Evolutionary conservation across 2,888 invertebrate species (phyloP).

Genomic region (Cinara cedri): DNA sequence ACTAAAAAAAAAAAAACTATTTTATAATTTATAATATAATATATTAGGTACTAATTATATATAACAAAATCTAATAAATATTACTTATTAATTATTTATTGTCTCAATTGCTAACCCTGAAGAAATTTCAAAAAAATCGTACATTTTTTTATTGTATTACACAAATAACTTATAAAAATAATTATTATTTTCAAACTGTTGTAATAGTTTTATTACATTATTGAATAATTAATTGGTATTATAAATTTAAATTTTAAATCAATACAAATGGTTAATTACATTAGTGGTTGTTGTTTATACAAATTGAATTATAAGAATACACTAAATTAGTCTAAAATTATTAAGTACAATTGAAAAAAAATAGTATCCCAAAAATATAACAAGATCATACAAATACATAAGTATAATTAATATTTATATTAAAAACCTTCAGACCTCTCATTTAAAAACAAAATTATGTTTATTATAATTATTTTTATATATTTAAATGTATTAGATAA

Average conservation of each 20-base stretch:
- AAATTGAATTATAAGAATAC: not conserved
- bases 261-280: too few relatives aligned
- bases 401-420: too few relatives aligned
- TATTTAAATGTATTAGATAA: too few relatives aligned
- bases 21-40: not conserved
- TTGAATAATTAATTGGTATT: not conserved
- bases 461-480: too few relatives aligned
- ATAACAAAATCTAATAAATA: conserved; percentile 2
- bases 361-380: too few relatives aligned
- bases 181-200: not conserved
- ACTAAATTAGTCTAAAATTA: too few relatives aligned
- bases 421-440: too few relatives aligned
- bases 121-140: conserved; percentile 8
- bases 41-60: not conserved
- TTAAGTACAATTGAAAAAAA: too few relatives aligned
- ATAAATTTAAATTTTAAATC: too few relatives aligned
- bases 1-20: not conserved
- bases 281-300: too few relatives aligned
- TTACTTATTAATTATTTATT: conserved; percentile 1
- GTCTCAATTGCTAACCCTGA: conserved; percentile 31
- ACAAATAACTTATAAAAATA: not conserved
- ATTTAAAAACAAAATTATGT: too few relatives aligned
- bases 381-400: too few relatives aligned
- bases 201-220: not conserved
- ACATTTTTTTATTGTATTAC: conserved; percentile 24